Evolutionary conservation across 2,888 invertebrate genomes (phyloP).

Genomic region (Oegoconia quadripuncta): DNA sequence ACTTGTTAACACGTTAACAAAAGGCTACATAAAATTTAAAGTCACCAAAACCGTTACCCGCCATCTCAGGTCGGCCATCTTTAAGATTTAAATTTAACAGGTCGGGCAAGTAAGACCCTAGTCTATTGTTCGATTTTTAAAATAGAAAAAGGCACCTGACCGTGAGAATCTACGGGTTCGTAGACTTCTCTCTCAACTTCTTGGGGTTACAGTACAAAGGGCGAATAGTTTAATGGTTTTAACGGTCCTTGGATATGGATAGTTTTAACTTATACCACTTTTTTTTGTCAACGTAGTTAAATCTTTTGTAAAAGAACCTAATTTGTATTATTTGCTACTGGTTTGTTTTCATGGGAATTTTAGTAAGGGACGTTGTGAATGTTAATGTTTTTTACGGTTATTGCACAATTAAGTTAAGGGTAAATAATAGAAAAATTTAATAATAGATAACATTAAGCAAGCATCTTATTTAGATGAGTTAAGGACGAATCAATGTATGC

Average conservation of each 20-base stretch:
- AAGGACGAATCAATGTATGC: no score
- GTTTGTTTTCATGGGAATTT: constrained; percentile 8
- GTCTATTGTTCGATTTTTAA: constrained; percentile 35
- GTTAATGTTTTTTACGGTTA: no score
- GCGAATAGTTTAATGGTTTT: constrained; percentile 44
- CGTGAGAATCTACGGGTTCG: constrained; percentile 43
- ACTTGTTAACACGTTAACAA: constrained; percentile 25
- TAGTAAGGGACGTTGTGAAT: background rate
- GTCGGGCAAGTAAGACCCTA: constrained; percentile 38
- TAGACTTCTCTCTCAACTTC: constrained; percentile 21
- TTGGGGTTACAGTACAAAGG: constrained; percentile 21
- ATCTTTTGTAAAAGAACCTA: constrained; percentile 6
- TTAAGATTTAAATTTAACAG: constrained; percentile 30
- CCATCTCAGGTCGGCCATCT: constrained; percentile 36
- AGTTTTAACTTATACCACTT: constrained; percentile 19
- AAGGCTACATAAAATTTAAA: constrained; percentile 34
- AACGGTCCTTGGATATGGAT: constrained; percentile 40
- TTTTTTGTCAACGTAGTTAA: constrained; percentile 4
- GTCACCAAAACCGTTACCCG: constrained; percentile 50
- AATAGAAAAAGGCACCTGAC: constrained; percentile 55
- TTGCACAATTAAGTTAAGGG: no score
- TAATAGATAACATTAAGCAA: no score
- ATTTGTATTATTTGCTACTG: constrained; percentile 9
- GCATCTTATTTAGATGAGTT: no score
- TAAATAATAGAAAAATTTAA: no score